Evolutionary conservation across 2,797 vertebrate genomes (phyloP), one percentile per base, ranked within the genome.

Genomic region (Pangasius djambal): DNA sequence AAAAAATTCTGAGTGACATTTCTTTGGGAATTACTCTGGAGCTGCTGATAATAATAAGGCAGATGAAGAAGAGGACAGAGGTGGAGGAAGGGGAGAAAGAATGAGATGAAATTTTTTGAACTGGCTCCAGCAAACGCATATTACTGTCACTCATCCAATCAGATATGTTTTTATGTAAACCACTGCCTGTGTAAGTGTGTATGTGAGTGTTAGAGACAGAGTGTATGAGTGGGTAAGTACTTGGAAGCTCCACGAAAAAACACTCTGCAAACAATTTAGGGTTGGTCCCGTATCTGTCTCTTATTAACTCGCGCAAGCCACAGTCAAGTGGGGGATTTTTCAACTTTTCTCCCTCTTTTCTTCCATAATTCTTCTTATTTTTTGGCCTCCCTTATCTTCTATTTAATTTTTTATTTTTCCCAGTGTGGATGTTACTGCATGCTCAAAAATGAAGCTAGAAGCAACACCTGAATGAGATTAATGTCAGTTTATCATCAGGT

Each of bases 201-300:
- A 44, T 74, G 87, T 89, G 89, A 61, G 86, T 90, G 89, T 89
- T 89, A 88, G 92, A 85, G 79, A 88, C 77, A 88, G 90, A 83
- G 77, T 70, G 70, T 88, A 44, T 83, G 83, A 61, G 63, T 52
- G 95, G 95, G 95, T 87, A 79, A 87, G 81, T 91, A 65, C 74
- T 85, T 88, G 86, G 86, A 86, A 85, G 59, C 65, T 34, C 31
- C 0, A 18, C 3, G 50, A 82, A 90, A 88, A 91, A 96, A 97
- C 92, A 90, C 91, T 94, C 95, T 95, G 95, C 96, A 93, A 98
- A 95, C 97, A 97, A 95, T 98, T 98, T 97, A 93, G 91, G 93
- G 96, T 96, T 97, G 96, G 97, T 96, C 90, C 91, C 88, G 93
- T 91, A 95, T 94, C 96, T 97, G 97, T 95, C 96, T 98, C 95